A percentile compares a stretch with the other conserved stretches of the same genome.
Evolutionary conservation across 2,113 vertebrate species (phyloP).

Genomic region (Prunella fulvescens): DNA sequence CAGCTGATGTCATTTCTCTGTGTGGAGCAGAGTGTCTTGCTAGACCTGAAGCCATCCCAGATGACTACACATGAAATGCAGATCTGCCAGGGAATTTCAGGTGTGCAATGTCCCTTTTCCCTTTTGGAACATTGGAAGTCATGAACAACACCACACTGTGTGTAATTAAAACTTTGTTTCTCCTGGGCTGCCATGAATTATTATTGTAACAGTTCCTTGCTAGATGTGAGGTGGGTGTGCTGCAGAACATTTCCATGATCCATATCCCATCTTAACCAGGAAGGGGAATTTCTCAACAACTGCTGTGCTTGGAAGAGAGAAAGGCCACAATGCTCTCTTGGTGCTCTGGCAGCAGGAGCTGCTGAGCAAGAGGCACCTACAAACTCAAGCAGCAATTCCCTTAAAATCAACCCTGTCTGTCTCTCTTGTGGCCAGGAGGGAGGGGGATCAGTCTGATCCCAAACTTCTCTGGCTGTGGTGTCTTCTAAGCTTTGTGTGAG

Average conservation of each 20-base stretch:
- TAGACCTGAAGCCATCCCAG: background rate
- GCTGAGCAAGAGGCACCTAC: background rate
- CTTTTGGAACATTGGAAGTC: background rate
- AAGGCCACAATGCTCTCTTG: background rate
- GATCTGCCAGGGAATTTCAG: background rate
- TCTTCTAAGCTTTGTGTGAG: background rate
- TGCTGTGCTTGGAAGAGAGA: background rate
- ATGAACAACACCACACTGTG: accelerated
- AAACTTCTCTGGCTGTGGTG: background rate
- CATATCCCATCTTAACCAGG: background rate
- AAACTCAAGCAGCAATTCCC: accelerated
- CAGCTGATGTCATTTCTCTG: background rate
- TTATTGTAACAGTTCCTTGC: background rate
- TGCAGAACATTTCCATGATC: background rate
- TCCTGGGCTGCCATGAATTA: background rate
- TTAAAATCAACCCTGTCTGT: background rate
- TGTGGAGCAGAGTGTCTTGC: background rate
- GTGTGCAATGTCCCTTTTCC: background rate
- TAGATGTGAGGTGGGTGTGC: accelerated
- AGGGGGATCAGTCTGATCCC: too few species aligned
- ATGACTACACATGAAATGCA: accelerated
- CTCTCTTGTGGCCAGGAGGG: background rate
- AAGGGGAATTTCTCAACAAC: background rate
- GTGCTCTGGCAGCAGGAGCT: background rate
- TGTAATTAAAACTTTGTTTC: background rate